Conservation (phyloP, 2,888 invertebrate genomes). For the Leptinotarsa rubiginosa region DNA sequence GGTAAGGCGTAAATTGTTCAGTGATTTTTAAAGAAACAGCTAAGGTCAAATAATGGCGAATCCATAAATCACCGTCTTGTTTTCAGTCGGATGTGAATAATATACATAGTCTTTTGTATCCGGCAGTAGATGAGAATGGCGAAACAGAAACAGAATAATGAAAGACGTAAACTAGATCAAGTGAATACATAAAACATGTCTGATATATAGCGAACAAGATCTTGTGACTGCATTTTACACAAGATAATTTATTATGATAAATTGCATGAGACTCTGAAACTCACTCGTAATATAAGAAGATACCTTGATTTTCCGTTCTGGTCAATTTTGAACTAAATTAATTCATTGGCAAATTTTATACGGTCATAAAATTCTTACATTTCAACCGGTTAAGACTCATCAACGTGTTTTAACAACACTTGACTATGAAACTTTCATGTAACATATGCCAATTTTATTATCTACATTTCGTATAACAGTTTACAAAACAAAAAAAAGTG, state of each 20-base stretch:
- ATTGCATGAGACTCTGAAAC: not conserved
- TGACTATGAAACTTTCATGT: no score
- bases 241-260: constrained; percentile 30
- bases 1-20: constrained; percentile 13
- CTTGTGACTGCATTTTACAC: constrained; percentile 41
- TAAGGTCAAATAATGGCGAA: constrained; percentile 47
- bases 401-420: no score
- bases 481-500: no score
- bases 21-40: constrained; percentile 31
- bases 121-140: constrained; percentile 51
- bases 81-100: constrained; percentile 61
- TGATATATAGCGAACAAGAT: constrained; percentile 44
- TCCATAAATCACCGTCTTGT: constrained; percentile 58
- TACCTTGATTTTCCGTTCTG: no score
- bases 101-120: constrained; percentile 58
- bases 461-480: no score
- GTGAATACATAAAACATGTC: constrained; percentile 39
- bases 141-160: constrained; percentile 40
- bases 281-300: no score
- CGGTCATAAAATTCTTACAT: no score
- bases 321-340: no score
- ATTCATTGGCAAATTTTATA: no score
- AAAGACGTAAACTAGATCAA: constrained; percentile 47
- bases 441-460: no score
- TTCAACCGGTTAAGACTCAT: no score